Conservation (phyloP, 2,888 invertebrate species). For the Chorisops tibialis region DNA sequence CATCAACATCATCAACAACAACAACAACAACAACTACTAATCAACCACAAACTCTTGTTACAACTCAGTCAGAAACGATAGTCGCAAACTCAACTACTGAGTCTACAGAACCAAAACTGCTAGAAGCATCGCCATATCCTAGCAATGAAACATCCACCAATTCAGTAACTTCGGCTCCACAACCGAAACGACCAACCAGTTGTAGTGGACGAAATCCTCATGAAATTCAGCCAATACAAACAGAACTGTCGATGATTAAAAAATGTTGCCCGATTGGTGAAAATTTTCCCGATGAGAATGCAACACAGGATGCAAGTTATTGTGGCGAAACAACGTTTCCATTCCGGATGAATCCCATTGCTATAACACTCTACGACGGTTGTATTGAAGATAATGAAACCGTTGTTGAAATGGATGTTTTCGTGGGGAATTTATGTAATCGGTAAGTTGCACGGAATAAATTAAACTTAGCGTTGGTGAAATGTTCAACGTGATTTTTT, state of each 20-base stretch:
- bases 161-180: background rate
- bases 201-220: slow-evolving; percentile 3
- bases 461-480: no score
- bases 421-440: slow-evolving; percentile 49
- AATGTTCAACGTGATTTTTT: no score
- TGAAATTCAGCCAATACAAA: slow-evolving; percentile 38
- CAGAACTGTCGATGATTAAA: slow-evolving; percentile 51
- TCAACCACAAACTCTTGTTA: background rate
- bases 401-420: slow-evolving; percentile 38
- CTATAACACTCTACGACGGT: slow-evolving; percentile 46
- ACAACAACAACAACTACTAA: background rate
- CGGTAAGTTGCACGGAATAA: no score
- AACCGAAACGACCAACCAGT: background rate
- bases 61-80: background rate
- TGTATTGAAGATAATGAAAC: slow-evolving; percentile 49
- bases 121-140: no score
- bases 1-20: background rate
- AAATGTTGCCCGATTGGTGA: slow-evolving; percentile 50
- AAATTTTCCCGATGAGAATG: slow-evolving; percentile 41
- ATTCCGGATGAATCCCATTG: slow-evolving; percentile 41
- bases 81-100: background rate
- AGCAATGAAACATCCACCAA: background rate
- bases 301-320: slow-evolving; percentile 31
- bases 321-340: slow-evolving; percentile 26
- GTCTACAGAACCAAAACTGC: background rate